Evolutionary conservation across 2,888 invertebrate species (phyloP), one percentile per base, ranked within the genome.

Genomic region (Elmis aenea): DNA sequence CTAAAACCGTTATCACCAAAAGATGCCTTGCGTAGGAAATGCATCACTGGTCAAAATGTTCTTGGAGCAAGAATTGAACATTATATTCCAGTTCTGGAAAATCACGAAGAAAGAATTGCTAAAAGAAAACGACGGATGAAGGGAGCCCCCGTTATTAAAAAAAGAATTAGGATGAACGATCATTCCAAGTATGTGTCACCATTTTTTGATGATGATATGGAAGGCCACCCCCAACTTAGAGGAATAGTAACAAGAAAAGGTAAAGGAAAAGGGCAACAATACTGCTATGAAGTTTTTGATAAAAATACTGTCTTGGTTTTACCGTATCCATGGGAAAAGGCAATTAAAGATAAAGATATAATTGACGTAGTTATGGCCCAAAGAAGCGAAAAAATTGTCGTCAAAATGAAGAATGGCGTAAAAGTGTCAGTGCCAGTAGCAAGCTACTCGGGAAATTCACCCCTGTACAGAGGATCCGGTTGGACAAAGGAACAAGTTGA

Each of bases 1-100:
- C 71, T 87, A 43, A 84, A 85, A 26, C 85, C 86, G 2, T 82
- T 86, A 41, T 85, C 85, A 35, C 85, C 86, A 12, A 84, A 84
- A 8, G 86, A 86, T 58, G 87, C 86, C 1, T 80, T 83, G 57
- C 74, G 85, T 48, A 79, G 83, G 64, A 86, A 86, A 68, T 77
- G 83, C 42, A 85, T 85, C 59, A 81, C 85, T 2, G 83, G 83
- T 46, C 84, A 84, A 29, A 70, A 84, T 47, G 82, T 85, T 24
- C 74, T 81, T 22, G 64, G 64, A 15, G 44, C 45, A 21, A 46
- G 64, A 24, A 56, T 59, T 28, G 85, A 85, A 66, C 84, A 85
- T 68, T 85, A 83, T 74, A 84, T 84, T 69, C 85, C 84, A 57
- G 83, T 84, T 41, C 67, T 83, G 44, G 73, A 83, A 43, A 73